A percentile compares a stretch with the other conserved stretches of the same genome.
Evolutionary conservation across 1,140 invertebrate genomes (phyloP).

Genomic region (Bombus pascuorum): DNA sequence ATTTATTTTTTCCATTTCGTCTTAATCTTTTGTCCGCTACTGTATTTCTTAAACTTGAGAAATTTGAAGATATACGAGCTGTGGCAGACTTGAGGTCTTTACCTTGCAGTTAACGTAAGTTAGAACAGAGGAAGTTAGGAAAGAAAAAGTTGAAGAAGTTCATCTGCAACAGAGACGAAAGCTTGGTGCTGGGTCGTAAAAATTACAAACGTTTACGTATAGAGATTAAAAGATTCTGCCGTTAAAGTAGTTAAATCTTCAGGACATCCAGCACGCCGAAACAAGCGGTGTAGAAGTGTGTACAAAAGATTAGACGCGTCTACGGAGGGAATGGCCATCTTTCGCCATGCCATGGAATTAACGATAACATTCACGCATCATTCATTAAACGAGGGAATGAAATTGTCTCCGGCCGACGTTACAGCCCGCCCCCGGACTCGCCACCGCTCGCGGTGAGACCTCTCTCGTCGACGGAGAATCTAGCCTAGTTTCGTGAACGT

Average conservation of each 20-base stretch:
- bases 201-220: neutral
- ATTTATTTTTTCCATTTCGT: no score
- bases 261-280: accelerated
- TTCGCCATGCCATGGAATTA: neutral
- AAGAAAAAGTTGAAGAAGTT: neutral
- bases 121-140: neutral
- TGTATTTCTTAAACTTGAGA: neutral
- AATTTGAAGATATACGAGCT: neutral
- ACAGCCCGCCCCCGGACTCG: neutral
- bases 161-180: neutral
- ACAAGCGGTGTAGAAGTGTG: neutral
- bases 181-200: neutral
- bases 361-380: slow-evolving; percentile 9
- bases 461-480: slow-evolving; percentile 37
- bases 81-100: neutral
- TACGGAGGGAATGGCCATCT: neutral
- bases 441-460: slow-evolving; percentile 8
- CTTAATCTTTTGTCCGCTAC: no score
- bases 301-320: neutral
- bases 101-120: neutral
- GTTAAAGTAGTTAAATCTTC: no score
- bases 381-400: slow-evolving; percentile 27
- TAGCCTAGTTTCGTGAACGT: neutral
- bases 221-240: no score
- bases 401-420: slow-evolving; percentile 2